Evolutionary conservation across 2,888 invertebrate genomes (phyloP).

Genomic region (Ochropacha duplaris): DNA sequence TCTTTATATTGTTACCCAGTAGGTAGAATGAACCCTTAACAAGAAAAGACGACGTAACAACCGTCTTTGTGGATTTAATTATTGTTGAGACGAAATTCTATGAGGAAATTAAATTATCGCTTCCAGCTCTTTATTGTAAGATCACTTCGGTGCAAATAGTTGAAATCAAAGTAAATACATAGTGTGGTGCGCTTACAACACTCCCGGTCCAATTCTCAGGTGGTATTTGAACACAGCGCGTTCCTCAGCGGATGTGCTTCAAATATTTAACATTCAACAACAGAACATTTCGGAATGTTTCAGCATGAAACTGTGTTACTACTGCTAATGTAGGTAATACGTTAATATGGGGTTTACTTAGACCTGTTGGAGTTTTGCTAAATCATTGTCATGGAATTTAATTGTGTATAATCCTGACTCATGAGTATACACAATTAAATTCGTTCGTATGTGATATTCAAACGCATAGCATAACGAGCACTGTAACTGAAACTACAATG

Average conservation of each 20-base stretch:
- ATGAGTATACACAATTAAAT: neutral
- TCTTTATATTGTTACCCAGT: neutral
- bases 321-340: no score
- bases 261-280: neutral
- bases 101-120: neutral
- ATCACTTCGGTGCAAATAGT: slow-evolving; percentile 19
- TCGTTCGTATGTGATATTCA: neutral
- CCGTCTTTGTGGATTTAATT: no score
- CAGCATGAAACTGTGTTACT: neutral
- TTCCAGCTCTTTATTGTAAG: slow-evolving; percentile 22
- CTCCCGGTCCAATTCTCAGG: slow-evolving; percentile 3
- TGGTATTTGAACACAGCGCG: slow-evolving; percentile 21
- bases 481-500: neutral
- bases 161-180: slow-evolving; percentile 42
- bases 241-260: slow-evolving; percentile 7
- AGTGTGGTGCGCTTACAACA: slow-evolving; percentile 13
- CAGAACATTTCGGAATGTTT: slow-evolving; percentile 6
- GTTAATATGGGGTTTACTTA: neutral
- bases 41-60: no score
- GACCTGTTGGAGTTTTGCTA: neutral
- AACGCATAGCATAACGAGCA: neutral
- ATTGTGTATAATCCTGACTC: no score
- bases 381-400: neutral
- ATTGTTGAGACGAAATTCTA: neutral
- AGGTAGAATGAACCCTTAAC: no score